These are phyloP conservation scores for Ennomos fuscantarius DNA, from an alignment of 2,888 invertebrate genomes.

Conservation along the genomic window DNA sequence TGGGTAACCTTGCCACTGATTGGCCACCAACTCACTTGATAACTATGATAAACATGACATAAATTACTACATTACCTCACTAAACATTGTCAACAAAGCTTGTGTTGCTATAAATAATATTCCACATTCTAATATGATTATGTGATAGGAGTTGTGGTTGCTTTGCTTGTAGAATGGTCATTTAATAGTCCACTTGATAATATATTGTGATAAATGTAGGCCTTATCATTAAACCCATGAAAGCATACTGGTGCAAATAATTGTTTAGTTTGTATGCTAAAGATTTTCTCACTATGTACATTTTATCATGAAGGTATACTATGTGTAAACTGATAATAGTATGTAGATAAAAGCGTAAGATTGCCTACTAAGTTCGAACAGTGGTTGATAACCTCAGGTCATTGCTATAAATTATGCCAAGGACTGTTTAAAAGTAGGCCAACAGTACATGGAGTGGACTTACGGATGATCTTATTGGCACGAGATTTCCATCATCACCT, in stretches of 20 bases:
- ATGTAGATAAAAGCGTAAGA: too few relatives aligned
- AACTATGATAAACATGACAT: slow-evolving; percentile 79
- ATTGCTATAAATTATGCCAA: slow-evolving; percentile 18
- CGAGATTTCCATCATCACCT: slow-evolving; percentile 88
- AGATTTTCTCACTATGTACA: slow-evolving; percentile 24
- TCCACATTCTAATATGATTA: slow-evolving; percentile 45
- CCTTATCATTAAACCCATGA: slow-evolving; percentile 22
- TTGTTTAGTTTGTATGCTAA: slow-evolving; percentile 25
- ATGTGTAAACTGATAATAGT: slow-evolving; percentile 3
- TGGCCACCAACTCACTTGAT: slow-evolving; percentile 68
- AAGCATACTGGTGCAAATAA: slow-evolving; percentile 29
- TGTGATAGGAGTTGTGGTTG: slow-evolving; percentile 33
- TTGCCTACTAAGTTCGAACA: too few relatives aligned
- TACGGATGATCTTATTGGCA: slow-evolving; percentile 84
- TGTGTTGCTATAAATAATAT: slow-evolving; percentile 63
- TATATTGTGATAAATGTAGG: slow-evolving; percentile 12
- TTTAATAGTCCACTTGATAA: slow-evolving; percentile 17
- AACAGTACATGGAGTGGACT: slow-evolving; percentile 58
- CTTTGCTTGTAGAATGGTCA: slow-evolving; percentile 21
- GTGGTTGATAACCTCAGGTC: slow-evolving; percentile 23
- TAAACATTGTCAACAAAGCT: slow-evolving; percentile 70
- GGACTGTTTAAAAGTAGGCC: slow-evolving; percentile 7
- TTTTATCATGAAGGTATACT: slow-evolving; percentile 9
- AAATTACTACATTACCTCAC: slow-evolving; percentile 78
- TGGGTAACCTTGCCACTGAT: slow-evolving; percentile 64